Evolutionary conservation across 2,797 vertebrate species (phyloP).

Genomic region (Cossypha heuglini): DNA sequence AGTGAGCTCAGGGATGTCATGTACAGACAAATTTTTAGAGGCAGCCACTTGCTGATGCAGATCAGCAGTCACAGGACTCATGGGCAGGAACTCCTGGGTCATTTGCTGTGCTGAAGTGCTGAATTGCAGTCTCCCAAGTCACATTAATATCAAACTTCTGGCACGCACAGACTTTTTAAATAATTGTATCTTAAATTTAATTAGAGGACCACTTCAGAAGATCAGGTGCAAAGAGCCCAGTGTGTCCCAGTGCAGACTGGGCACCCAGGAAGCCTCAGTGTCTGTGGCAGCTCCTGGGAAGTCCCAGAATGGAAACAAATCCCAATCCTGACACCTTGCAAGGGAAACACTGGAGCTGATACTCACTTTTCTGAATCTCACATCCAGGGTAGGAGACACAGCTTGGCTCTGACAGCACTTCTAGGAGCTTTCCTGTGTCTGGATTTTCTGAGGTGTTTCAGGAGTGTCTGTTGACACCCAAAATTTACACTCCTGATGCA

Average conservation of each 20-base stretch:
- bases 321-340: not conserved
- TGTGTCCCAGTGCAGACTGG: not conserved
- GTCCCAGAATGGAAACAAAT: not conserved
- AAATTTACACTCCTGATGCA: not conserved
- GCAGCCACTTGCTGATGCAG: not conserved
- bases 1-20: not conserved
- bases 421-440: not conserved
- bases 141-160: not conserved
- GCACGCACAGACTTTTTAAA: not conserved
- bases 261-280: not conserved
- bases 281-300: not conserved
- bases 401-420: not conserved
- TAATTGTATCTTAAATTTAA: not conserved
- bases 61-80: accelerated
- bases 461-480: accelerated
- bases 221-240: not conserved
- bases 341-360: not conserved
- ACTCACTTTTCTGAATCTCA: not conserved
- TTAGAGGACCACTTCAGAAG: not conserved
- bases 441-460: not conserved
- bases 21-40: not conserved
- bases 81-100: not conserved
- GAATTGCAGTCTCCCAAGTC: not conserved
- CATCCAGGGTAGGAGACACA: not conserved
- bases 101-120: not conserved